Conservation (phyloP, 2,113 vertebrate genomes). For the Dasypus novemcinctus region DNA sequence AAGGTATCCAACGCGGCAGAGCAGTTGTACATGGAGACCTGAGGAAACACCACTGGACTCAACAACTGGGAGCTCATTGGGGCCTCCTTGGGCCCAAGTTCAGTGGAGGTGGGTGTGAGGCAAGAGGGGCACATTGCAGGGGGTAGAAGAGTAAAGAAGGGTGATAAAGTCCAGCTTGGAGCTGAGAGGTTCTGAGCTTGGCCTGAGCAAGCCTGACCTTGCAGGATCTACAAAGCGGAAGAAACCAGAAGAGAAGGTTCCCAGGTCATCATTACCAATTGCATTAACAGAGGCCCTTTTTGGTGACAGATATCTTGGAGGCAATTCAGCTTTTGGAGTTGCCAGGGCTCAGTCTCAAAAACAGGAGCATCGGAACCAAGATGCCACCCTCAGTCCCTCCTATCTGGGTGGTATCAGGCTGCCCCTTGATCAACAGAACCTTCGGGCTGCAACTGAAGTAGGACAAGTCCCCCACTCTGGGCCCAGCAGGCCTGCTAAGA, state of each 20-base stretch:
- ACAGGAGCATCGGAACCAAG: background rate
- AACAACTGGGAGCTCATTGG: background rate
- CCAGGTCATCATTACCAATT: background rate
- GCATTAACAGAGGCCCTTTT: background rate
- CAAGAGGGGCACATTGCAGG: rapidly evolving
- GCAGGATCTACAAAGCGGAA: background rate
- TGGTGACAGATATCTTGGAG: background rate
- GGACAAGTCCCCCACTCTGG: background rate
- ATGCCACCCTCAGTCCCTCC: rapidly evolving
- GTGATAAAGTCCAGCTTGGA: background rate
- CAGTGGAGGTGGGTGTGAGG: background rate
- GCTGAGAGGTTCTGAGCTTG: background rate
- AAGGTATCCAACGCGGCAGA: background rate
- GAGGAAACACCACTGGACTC: background rate
- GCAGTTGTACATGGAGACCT: background rate
- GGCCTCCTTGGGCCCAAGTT: background rate
- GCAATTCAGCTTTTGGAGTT: background rate
- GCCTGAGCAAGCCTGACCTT: background rate
- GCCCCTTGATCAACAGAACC: background rate
- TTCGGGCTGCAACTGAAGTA: rapidly evolving
- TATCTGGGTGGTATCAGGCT: background rate
- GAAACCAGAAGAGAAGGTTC: background rate
- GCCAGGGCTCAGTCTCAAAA: background rate
- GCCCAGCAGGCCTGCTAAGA: background rate
- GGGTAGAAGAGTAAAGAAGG: background rate